Evolutionary conservation across 2,888 invertebrate species (phyloP), one percentile per base, ranked within the genome.

Genomic region (Encarsia formosa): DNA sequence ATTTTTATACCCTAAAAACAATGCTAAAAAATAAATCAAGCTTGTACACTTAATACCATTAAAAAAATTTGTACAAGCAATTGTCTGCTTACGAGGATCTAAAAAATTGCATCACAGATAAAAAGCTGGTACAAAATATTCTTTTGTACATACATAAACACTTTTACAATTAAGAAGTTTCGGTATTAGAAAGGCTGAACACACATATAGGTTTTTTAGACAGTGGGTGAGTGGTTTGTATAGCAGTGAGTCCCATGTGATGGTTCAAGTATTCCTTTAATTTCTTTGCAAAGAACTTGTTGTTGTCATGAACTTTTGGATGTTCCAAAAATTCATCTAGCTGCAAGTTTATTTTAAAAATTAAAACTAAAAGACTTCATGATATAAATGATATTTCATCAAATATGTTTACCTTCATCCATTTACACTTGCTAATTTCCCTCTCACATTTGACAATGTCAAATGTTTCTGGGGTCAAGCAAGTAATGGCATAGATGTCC

Each of bases 401-500:
- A 26, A 45, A 26, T 37, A 32, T 29, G 43, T 26, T 52, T 52
- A 90, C 76, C 62, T 84, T 82, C 87, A 93, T 91, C 94, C 94
- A 95, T 62, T 79, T 74, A 57, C 86, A 86, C 32, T 83, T 84
- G 11, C 80, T 80, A 22, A 95, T 87, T 79, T 95, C 95, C 52
- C 81, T 77, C 6, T 84, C 81, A 61, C 88, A 88, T 66, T 83
- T 85, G 22, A 69, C 76, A 34, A 92, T 85, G 2, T 80, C 78
- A 2, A 75, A 72, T 16, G 81, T 80, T 2, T 77, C 67, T 1
- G 93, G 88, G 63, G 77, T 81, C 47, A 95, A 76, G 56, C 82
- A 80, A 4, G 90, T 83, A 3, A 94, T 82, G 49, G 88, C 78
- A 73, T 95, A 95, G 49, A 94, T 81, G 71, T 95, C 95, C 0